Evolutionary conservation across 2,113 vertebrate genomes (phyloP).

Genomic region (Progne subis): DNA sequence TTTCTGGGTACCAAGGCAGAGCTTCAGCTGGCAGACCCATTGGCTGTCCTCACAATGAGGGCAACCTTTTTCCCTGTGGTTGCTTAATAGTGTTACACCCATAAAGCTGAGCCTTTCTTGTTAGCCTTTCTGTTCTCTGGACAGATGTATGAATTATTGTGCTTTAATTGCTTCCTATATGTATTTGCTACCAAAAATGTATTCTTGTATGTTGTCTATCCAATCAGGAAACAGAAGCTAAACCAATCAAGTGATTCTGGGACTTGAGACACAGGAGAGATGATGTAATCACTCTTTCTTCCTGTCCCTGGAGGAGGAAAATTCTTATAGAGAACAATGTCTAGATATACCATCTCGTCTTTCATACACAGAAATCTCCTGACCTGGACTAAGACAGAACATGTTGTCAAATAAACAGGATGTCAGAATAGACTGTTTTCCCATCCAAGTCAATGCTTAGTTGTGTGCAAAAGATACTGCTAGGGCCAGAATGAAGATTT

Average conservation of each 20-base stretch:
- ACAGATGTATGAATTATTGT: neutral
- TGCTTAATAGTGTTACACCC: neutral
- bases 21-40: neutral
- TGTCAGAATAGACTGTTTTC: neutral
- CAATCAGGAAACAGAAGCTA: neutral
- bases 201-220: neutral
- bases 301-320: neutral
- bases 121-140: neutral
- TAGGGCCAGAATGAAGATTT: neutral
- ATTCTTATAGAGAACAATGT: neutral
- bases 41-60: neutral
- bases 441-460: neutral
- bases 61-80: neutral
- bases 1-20: neutral
- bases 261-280: neutral
- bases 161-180: neutral
- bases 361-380: neutral
- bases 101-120: neutral
- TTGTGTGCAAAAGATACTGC: neutral
- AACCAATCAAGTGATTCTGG: neutral
- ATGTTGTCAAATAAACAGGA: neutral
- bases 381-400: neutral
- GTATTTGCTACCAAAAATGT: neutral
- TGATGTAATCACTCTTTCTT: neutral
- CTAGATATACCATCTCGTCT: neutral